These are phyloP conservation scores for Mythimna ferrago DNA, from an alignment of 2,888 invertebrate species.

Conservation along the genomic window DNA sequence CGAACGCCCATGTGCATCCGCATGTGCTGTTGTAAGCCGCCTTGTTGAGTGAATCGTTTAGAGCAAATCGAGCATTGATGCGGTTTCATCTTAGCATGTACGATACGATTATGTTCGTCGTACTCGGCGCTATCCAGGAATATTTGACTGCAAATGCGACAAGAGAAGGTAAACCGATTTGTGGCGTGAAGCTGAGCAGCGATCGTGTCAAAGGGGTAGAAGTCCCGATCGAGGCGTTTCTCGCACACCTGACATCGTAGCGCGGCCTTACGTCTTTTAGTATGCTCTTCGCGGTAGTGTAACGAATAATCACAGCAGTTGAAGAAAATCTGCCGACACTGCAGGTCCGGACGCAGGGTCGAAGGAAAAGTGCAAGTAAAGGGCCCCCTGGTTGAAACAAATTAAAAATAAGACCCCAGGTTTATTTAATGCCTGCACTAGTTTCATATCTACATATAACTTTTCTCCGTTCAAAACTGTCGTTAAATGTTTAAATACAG, in stretches of 20 bases:
- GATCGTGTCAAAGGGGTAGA: constrained; percentile 65
- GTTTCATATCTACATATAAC: not conserved
- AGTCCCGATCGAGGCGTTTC: constrained; percentile 82
- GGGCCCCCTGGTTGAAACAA: constrained; percentile 78
- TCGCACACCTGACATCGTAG: constrained; percentile 88
- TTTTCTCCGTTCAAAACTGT: not conserved
- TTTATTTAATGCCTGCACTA: constrained; percentile 22
- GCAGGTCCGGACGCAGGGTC: constrained; percentile 78
- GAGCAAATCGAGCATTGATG: constrained; percentile 84
- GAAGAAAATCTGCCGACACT: constrained; percentile 85
- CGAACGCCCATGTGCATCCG: constrained; percentile 86
- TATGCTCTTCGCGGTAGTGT: constrained; percentile 87
- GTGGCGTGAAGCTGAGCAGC: constrained; percentile 67
- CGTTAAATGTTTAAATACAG: not conserved
- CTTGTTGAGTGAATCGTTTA: constrained; percentile 87
- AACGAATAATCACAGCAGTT: constrained; percentile 88
- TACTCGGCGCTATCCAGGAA: constrained; percentile 79
- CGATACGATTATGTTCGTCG: constrained; percentile 82
- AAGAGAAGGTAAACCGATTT: constrained; percentile 74
- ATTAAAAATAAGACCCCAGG: constrained; percentile 57
- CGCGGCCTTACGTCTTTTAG: constrained; percentile 86
- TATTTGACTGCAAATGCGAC: constrained; percentile 79
- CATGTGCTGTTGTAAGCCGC: constrained; percentile 87
- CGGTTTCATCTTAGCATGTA: constrained; percentile 85
- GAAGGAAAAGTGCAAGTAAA: constrained; percentile 86